A percentile compares a stretch with the other conserved stretches of the same genome.
Evolutionary conservation across 1,140 invertebrate genomes (phyloP).

Genomic region (Eumeta japonica): DNA sequence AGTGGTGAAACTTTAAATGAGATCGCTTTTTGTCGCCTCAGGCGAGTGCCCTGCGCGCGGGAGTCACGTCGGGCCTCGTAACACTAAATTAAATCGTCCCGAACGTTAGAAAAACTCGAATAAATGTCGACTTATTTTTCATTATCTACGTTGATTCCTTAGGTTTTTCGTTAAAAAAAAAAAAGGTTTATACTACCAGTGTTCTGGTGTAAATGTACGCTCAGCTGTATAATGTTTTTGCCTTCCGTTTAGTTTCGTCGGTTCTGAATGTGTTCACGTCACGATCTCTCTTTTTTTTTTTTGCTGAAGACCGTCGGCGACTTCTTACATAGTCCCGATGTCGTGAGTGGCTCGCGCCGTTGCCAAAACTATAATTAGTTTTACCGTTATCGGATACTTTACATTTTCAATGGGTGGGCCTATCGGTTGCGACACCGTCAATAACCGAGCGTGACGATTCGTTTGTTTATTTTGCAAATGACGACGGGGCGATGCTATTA

Average conservation of each 20-base stretch:
- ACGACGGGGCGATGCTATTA: too few relatives aligned
- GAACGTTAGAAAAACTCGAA: too few relatives aligned
- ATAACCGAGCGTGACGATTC: conserved; percentile 27
- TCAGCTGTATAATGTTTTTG: conserved; percentile 21
- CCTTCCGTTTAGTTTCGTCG: conserved; percentile 18
- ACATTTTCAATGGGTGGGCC: conserved; percentile 33
- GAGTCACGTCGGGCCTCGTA: conserved; percentile 15
- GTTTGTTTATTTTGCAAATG: conserved; percentile 34
- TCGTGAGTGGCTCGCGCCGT: conserved; percentile 45
- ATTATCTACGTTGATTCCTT: too few relatives aligned
- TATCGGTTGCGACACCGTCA: conserved; percentile 23
- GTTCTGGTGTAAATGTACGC: conserved; percentile 13
- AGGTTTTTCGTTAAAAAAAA: too few relatives aligned
- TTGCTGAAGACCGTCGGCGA: conserved; percentile 33
- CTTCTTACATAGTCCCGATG: conserved; percentile 19
- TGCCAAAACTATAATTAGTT: conserved; percentile 46
- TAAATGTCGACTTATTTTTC: too few relatives aligned
- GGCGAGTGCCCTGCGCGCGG: conserved; percentile 22
- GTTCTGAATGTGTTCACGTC: conserved; percentile 30
- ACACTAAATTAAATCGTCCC: conserved; percentile 23
- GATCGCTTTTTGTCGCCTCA: conserved; percentile 37
- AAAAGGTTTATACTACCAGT: conserved; percentile 14
- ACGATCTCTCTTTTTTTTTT: conserved; percentile 42
- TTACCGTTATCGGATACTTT: conserved; percentile 45
- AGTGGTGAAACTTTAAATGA: conserved; percentile 44